Percentiles rank a stretch among this genome's conserved stretches.
phyloP scores from a whole-genome alignment of 2,797 vertebrate species.

The Typhlichthys subterraneus region DNA sequence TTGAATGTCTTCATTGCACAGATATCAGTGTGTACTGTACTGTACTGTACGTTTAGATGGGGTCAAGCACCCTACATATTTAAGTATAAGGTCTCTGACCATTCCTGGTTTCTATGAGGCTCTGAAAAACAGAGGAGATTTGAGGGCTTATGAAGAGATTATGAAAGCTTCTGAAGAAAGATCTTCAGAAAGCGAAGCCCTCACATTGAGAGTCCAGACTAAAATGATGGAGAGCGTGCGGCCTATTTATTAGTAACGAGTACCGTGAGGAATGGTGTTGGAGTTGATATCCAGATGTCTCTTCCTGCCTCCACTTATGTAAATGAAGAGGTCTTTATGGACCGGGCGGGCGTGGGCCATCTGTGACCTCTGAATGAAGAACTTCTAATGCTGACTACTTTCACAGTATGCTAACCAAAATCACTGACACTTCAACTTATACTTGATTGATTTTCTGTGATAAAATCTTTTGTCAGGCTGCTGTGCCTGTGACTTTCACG shows the following conservation, averaged over 20 bases:
- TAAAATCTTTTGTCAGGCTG: too few relatives aligned
- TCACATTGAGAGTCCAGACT: slow-evolving; percentile 42
- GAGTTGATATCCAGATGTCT: slow-evolving; percentile 71
- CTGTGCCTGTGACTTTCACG: too few relatives aligned
- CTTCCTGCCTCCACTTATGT: slow-evolving; percentile 55
- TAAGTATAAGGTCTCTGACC: too few relatives aligned
- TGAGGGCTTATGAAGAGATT: slow-evolving; percentile 2
- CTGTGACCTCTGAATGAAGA: slow-evolving; percentile 48
- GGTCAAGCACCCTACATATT: too few relatives aligned
- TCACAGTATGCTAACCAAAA: slow-evolving; percentile 26
- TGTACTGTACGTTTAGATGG: not conserved
- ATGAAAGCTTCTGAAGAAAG: too few relatives aligned
- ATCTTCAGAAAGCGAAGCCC: slow-evolving; percentile 14
- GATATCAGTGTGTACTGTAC: not conserved
- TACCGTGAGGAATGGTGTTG: slow-evolving; percentile 46
- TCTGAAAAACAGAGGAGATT: slow-evolving; percentile 27
- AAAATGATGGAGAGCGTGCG: slow-evolving; percentile 54
- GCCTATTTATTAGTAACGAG: slow-evolving; percentile 44
- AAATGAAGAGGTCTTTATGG: slow-evolving; percentile 51
- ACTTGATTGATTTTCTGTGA: too few relatives aligned
- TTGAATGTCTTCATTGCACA: not conserved
- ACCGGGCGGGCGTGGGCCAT: slow-evolving; percentile 36
- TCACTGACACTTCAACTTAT: slow-evolving; percentile 29
- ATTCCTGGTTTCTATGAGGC: slow-evolving; percentile 19
- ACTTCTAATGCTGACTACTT: slow-evolving; percentile 55